phyloP scores from a whole-genome alignment of 2,888 invertebrate genomes.

The Autographa gamma region DNA sequence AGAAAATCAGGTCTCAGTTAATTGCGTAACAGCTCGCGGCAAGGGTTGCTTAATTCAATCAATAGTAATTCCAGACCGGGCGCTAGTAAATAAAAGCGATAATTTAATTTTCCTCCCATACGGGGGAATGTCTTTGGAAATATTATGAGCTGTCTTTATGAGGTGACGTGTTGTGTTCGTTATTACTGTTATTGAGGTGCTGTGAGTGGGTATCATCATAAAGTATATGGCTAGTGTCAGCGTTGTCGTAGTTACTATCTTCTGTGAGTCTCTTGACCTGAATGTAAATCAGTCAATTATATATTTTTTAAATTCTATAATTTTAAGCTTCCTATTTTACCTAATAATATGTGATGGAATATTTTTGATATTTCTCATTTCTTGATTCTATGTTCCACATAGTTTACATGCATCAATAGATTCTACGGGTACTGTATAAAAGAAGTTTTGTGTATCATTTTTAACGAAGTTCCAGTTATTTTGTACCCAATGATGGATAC shows the following conservation, averaged over 20 bases:
- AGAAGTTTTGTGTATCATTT: too few relatives aligned
- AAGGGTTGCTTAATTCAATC: conserved; percentile 42
- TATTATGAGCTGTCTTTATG: background rate
- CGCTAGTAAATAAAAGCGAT: conserved; percentile 33
- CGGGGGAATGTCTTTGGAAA: background rate
- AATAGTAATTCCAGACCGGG: conserved; percentile 31
- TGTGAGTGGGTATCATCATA: conserved; percentile 1
- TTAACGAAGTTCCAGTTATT: too few relatives aligned
- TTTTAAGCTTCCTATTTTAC: background rate
- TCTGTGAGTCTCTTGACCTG: background rate
- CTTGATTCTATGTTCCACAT: too few relatives aligned
- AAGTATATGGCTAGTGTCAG: background rate
- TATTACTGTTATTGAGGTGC: background rate
- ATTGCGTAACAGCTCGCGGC: conserved; percentile 59
- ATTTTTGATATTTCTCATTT: too few relatives aligned
- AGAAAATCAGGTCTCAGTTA: conserved; percentile 63
- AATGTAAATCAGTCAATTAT: background rate
- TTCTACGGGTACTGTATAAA: too few relatives aligned
- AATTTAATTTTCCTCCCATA: conserved; percentile 20
- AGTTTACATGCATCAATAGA: too few relatives aligned
- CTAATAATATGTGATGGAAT: too few relatives aligned
- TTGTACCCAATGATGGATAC: too few relatives aligned
- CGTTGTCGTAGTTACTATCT: background rate
- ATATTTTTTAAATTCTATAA: background rate
- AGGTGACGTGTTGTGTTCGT: background rate